Evolutionary conservation across 2,113 vertebrate genomes (phyloP).

Genomic region (Dendropsophus ebraccatus): DNA sequence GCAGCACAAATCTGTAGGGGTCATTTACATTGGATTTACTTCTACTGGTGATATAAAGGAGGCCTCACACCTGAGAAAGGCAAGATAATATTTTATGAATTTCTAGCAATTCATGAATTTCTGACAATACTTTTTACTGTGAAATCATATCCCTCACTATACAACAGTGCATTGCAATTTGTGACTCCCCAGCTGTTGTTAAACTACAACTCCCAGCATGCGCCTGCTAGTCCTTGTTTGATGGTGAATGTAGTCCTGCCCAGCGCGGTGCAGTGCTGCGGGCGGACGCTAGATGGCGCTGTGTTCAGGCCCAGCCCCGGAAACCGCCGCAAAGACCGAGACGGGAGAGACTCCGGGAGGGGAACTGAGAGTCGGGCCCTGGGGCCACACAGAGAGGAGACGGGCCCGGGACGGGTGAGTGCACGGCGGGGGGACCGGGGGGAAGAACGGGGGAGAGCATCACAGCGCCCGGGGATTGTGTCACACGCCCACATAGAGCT

Average conservation of each 20-base stretch:
- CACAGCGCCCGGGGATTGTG: neutral
- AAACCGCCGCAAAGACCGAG: constrained; percentile 17
- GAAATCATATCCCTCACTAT: too few species aligned
- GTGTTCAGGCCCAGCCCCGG: neutral
- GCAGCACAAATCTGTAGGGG: too few species aligned
- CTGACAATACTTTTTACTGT: too few species aligned
- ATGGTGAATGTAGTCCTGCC: neutral
- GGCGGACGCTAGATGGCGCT: neutral
- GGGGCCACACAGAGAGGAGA: neutral
- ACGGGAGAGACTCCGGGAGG: constrained; percentile 44
- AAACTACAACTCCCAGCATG: too few species aligned
- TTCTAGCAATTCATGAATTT: too few species aligned
- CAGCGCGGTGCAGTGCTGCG: constrained; percentile 27
- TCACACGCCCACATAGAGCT: neutral
- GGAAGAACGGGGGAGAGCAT: too few species aligned
- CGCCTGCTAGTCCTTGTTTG: neutral
- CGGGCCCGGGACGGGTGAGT: neutral
- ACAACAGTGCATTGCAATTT: too few species aligned
- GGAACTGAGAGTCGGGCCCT: neutral
- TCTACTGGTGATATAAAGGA: too few species aligned
- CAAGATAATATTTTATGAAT: too few species aligned
- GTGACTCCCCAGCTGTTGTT: too few species aligned
- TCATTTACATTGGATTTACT: too few species aligned
- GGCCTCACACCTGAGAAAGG: too few species aligned
- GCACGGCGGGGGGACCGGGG: neutral